Evolutionary conservation across 1,140 invertebrate species (phyloP).

Genomic region (Amyelois transitella): DNA sequence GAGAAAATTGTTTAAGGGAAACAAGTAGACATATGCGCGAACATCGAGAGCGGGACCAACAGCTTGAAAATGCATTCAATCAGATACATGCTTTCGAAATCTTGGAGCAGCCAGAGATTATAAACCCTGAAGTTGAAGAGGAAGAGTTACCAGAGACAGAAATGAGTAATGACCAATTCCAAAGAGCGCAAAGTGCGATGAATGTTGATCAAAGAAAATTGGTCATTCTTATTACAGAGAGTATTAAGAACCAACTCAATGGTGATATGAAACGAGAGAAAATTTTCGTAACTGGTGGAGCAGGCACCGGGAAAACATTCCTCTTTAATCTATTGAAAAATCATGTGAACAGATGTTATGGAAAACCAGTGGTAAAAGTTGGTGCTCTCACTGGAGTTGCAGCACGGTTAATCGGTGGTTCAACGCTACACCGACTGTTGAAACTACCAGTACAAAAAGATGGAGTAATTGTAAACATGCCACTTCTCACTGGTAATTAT

Average conservation of each 20-base stretch:
- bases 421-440: slow-evolving; percentile 33
- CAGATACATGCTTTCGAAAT: slow-evolving; percentile 40
- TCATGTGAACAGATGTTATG: slow-evolving; percentile 37
- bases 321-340: slow-evolving; percentile 36
- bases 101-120: slow-evolving; percentile 20
- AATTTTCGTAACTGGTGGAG: slow-evolving; percentile 30
- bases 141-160: slow-evolving; percentile 11
- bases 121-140: slow-evolving; percentile 17
- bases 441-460: slow-evolving; percentile 52
- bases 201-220: slow-evolving; percentile 21
- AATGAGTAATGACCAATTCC: slow-evolving; percentile 19
- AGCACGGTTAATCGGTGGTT: slow-evolving; percentile 31
- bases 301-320: slow-evolving; percentile 47
- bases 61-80: slow-evolving; percentile 40
- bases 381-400: slow-evolving; percentile 41
- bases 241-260: slow-evolving; percentile 9
- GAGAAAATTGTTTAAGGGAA: slow-evolving; percentile 27
- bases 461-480: slow-evolving; percentile 32
- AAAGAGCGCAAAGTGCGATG: slow-evolving; percentile 12
- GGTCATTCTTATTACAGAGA: slow-evolving; percentile 13
- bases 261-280: slow-evolving; percentile 9
- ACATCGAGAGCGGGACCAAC: slow-evolving; percentile 27
- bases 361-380: slow-evolving; percentile 41
- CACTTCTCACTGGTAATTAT: slow-evolving; percentile 41
- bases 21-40: slow-evolving; percentile 28